Percentiles rank a stretch among this genome's conserved stretches.
Conservation (phyloP, 2,797 vertebrate species). For the Melanotaenia maccullochi region DNA sequence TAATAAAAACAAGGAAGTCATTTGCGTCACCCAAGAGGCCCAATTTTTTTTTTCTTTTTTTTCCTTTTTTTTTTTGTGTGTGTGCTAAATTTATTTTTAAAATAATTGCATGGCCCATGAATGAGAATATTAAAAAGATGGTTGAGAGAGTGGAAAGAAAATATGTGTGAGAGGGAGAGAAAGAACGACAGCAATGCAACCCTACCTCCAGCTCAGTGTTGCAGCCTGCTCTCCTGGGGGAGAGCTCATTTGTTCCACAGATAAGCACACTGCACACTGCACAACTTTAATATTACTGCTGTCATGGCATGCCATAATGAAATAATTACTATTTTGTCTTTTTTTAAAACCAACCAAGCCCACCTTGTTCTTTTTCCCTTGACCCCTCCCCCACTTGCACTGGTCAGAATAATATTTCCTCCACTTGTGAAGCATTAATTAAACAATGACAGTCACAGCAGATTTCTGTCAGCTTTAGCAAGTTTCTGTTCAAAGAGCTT, state of each 20-base stretch:
- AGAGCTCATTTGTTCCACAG: conserved; percentile 87
- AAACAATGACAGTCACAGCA: conserved; percentile 58
- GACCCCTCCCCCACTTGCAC: conserved; percentile 42
- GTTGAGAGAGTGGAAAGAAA: conserved; percentile 72
- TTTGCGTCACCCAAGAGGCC: conserved; percentile 98
- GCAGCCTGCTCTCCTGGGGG: conserved; percentile 88
- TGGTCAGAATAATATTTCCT: conserved; percentile 44
- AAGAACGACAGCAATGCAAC: conserved; percentile 87
- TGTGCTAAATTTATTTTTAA: conserved; percentile 98
- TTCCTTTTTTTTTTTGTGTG: conserved; percentile 77
- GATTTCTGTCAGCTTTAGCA: conserved; percentile 33
- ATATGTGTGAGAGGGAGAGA: conserved; percentile 47
- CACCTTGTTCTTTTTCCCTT: conserved; percentile 39
- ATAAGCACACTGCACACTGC: conserved; percentile 82
- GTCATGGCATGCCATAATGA: conserved; percentile 84
- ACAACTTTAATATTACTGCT: conserved; percentile 85
- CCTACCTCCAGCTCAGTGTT: conserved; percentile 85
- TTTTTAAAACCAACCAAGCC: conserved; percentile 68
- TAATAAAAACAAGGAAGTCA: conserved; percentile 98
- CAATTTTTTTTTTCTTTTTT: conserved; percentile 86
- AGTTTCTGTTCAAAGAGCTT: conserved; percentile 9
- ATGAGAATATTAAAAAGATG: conserved; percentile 94
- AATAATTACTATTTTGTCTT: conserved; percentile 87
- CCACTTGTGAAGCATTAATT: conserved; percentile 66
- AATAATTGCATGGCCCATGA: conserved; percentile 94